Conservation (phyloP, 2,888 invertebrate species). For the Brenthis daphne region DNA sequence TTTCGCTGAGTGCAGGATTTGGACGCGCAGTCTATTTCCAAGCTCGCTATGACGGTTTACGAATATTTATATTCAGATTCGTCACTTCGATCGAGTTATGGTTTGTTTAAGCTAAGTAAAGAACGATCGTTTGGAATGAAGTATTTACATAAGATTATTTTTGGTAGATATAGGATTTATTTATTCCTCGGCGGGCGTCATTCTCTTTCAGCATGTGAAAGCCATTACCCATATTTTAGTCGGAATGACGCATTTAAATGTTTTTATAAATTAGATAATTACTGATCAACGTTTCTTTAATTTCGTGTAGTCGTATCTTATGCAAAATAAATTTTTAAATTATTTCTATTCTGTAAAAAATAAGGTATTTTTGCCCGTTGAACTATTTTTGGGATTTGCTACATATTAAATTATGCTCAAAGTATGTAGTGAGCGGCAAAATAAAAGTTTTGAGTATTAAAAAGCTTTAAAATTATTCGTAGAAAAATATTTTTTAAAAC, state of each 20-base stretch:
- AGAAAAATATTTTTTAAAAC: too few relatives aligned
- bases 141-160: conserved; percentile 76
- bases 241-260: conserved; percentile 71
- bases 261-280: conserved; percentile 51
- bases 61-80: conserved; percentile 74
- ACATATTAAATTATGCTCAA: too few relatives aligned
- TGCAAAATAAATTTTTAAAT: neutral
- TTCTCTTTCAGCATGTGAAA: conserved; percentile 69
- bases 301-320: conserved; percentile 5
- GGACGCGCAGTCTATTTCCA: conserved; percentile 62
- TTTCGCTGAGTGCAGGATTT: conserved; percentile 56
- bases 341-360: neutral
- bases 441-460: too few relatives aligned
- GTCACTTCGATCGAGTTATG: conserved; percentile 66
- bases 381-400: too few relatives aligned
- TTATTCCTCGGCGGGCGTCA: conserved; percentile 66
- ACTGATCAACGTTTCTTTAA: conserved; percentile 47
- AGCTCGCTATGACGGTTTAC: conserved; percentile 53
- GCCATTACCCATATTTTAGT: conserved; percentile 68
- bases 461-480: too few relatives aligned
- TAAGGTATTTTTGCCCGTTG: too few relatives aligned
- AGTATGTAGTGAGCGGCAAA: too few relatives aligned
- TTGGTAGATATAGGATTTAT: conserved; percentile 60
- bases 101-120: conserved; percentile 72
- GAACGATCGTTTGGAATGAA: conserved; percentile 60